Conservation (phyloP, 2,888 invertebrate species). For the Conchocele bisecta region DNA sequence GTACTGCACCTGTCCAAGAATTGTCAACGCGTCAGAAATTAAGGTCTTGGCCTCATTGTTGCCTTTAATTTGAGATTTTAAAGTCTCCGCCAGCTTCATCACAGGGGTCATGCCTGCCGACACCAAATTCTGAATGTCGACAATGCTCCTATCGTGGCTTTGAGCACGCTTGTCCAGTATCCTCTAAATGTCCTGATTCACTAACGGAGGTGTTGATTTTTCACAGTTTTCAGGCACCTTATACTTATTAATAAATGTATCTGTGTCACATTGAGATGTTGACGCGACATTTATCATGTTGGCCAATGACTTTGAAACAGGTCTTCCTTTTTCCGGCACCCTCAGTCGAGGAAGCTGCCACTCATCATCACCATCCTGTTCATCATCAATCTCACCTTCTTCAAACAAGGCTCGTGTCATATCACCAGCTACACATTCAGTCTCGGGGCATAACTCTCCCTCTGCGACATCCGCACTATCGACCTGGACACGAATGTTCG, state of each 20-base stretch:
- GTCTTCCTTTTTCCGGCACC: background rate
- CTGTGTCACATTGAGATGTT: slow-evolving; percentile 1
- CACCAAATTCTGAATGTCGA: background rate
- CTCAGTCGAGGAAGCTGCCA: background rate
- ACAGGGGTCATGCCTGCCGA: background rate
- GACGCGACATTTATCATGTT: background rate
- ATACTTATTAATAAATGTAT: background rate
- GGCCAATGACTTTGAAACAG: background rate
- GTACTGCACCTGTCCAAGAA: background rate
- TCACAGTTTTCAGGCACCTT: slow-evolving; percentile 2
- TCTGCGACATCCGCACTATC: no score
- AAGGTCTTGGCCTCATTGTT: background rate
- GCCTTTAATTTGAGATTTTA: background rate
- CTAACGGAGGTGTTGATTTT: background rate
- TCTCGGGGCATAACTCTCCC: no score
- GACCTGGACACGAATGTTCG: no score
- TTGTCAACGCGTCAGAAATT: background rate
- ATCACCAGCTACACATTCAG: no score
- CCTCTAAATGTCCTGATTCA: background rate
- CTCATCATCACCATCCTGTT: background rate
- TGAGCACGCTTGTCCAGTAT: background rate
- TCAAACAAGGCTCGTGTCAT: no score
- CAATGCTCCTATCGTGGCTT: background rate
- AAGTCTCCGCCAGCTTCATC: background rate
- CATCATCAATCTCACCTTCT: no score